phyloP scores from a whole-genome alignment of 2,888 invertebrate species.

The Patella pellucida region DNA sequence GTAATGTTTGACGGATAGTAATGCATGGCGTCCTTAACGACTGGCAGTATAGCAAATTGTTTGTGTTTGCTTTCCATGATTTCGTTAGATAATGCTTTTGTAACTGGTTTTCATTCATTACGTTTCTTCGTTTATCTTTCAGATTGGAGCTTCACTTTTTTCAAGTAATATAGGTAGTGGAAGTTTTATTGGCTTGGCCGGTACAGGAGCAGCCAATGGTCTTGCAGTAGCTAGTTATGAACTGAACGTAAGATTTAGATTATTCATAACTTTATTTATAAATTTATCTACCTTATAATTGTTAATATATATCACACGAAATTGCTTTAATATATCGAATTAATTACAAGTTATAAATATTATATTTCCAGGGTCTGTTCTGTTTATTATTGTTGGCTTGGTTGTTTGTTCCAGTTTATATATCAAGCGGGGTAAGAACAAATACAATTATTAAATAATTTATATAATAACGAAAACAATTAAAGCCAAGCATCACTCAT shows the following conservation, averaged over 20 bases:
- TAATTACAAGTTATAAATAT: neutral
- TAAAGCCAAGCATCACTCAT: too few relatives aligned
- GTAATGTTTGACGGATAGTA: too few relatives aligned
- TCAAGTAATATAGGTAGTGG: conserved; percentile 73
- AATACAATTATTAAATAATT: too few relatives aligned
- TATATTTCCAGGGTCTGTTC: conserved; percentile 49
- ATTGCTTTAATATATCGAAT: neutral
- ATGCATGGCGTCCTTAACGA: too few relatives aligned
- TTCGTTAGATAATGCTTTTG: too few relatives aligned
- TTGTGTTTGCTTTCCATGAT: too few relatives aligned
- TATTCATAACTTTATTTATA: neutral
- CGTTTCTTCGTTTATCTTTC: conserved; percentile 19
- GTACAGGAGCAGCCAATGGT: conserved; percentile 71
- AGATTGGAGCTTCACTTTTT: conserved; percentile 72
- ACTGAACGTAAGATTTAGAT: conserved; percentile 66
- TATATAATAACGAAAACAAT: too few relatives aligned
- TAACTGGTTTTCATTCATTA: too few relatives aligned
- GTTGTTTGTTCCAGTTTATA: conserved; percentile 68
- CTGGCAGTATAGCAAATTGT: too few relatives aligned
- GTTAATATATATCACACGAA: too few relatives aligned
- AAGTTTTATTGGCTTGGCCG: conserved; percentile 72
- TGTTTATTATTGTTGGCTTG: conserved; percentile 62
- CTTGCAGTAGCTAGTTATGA: conserved; percentile 72
- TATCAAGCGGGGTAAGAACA: conserved; percentile 63
- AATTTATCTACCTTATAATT: too few relatives aligned